Evolutionary conservation across 2,113 vertebrate genomes (phyloP), one percentile per base, ranked within the genome.

Genomic region (Prunella himalayana): DNA sequence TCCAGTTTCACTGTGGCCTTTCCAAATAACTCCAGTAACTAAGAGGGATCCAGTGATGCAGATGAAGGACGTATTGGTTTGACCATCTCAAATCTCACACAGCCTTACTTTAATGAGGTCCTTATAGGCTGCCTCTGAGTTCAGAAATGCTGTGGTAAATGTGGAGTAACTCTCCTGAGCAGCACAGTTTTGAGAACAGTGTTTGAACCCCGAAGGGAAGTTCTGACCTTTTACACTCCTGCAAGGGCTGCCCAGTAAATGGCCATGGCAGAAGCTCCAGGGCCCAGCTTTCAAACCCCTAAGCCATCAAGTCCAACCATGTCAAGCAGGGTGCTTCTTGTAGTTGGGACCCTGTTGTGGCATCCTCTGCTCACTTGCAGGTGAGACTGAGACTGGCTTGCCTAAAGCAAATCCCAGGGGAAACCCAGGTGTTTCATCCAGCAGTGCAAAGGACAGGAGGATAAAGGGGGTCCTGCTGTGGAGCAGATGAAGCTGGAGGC

Each of bases 241-340:
- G 28, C 4, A 4, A 61, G 42, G 42, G 16, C 33, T 54, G 68
- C 57, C 15, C 59, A 42, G 31, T 47, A 61, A 73, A 64, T 0
- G 0, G 18, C 30, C 13, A 17, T 1, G 5, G 44, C 6, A 88
- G 45, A 45, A 88, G 61, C 51, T 83, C 59, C 50, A 75, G 39
- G 41, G 12, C 11, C 9, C 56, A 41, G 15, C 49, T 90, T 53
- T 80, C 57, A 79, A 87, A 87, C 9, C 51, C 19, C 39, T 33
- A 50, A 51, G 22, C 16, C 75, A 88, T 12, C 37, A 22, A 39
- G n/a, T 42, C 11, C 0, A 0, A 13, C 42, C 50, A 25, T 2
- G 2, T 15, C 57, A 51, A 69, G 53, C 3, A 4, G 10, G 41
- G 6, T 9, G 23, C 13, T 23, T 71, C 39, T 24, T 53, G 63